phyloP scores from a whole-genome alignment of 1,140 invertebrate species.

The Drosophila parabipectinata region DNA sequence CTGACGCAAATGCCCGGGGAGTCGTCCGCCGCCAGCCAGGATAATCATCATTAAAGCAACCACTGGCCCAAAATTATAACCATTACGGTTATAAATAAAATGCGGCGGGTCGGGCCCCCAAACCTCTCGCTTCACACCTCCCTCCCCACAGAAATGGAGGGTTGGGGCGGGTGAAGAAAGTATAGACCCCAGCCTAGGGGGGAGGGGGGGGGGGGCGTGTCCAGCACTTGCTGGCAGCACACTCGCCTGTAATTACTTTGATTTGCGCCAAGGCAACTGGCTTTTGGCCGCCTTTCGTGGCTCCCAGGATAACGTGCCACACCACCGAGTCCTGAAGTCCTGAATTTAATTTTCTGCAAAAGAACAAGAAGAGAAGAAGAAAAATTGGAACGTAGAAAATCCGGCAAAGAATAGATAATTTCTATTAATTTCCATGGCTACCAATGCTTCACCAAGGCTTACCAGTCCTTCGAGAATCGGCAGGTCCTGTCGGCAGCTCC shows the following conservation, averaged over 20 bases:
- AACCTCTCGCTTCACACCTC: too few species aligned
- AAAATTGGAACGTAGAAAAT: not conserved
- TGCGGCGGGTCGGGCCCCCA: conserved; percentile 30
- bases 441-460: conserved; percentile 5
- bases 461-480: not conserved
- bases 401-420: conserved; percentile 26
- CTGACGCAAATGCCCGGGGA: conserved; percentile 66
- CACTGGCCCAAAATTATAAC: conserved; percentile 76
- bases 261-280: conserved; percentile 46
- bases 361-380: not conserved
- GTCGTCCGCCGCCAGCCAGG: conserved; percentile 30
- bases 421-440: conserved; percentile 37
- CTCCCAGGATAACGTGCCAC: conserved; percentile 18
- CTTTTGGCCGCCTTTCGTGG: not conserved
- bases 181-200: conserved; percentile 11
- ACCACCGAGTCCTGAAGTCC: conserved; percentile 15
- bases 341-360: conserved; percentile 36
- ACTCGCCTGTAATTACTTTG: conserved; percentile 72
- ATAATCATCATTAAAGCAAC: conserved; percentile 81
- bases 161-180: not conserved
- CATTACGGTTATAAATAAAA: conserved; percentile 81
- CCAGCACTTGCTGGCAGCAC: conserved; percentile 29
- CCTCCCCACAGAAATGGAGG: too few species aligned
- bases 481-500: not conserved
- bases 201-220: conserved; percentile 54